These are phyloP conservation scores for Eilema depressum DNA, from an alignment of 2,888 invertebrate species.

Conservation along the genomic window DNA sequence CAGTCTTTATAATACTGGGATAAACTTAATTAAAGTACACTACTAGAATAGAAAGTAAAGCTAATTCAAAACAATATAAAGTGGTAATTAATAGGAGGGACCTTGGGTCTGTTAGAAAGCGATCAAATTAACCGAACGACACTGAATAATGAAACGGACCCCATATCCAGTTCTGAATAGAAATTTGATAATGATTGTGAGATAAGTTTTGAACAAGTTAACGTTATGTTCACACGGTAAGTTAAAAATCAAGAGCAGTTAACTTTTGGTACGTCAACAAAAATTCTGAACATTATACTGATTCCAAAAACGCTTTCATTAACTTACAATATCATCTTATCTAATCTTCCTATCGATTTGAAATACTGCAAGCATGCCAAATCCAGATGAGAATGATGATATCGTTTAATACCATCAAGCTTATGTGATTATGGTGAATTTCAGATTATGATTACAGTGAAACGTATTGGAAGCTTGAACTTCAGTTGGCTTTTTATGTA, in stretches of 20 bases:
- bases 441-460: no score
- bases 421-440: no score
- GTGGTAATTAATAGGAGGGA: slow-evolving; percentile 27
- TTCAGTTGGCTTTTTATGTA: no score
- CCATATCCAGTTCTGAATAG: slow-evolving; percentile 39
- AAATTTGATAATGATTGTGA: slow-evolving; percentile 46
- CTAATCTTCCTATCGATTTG: no score
- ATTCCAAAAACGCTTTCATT: not conserved
- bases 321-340: not conserved
- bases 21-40: slow-evolving; percentile 22
- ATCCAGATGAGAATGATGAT: no score
- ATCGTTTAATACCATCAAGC: no score
- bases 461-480: no score
- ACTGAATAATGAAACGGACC: slow-evolving; percentile 44
- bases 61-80: slow-evolving; percentile 23
- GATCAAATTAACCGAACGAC: slow-evolving; percentile 40
- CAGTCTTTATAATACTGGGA: not conserved
- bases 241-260: slow-evolving; percentile 15
- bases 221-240: slow-evolving; percentile 10
- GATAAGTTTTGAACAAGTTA: slow-evolving; percentile 40
- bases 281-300: not conserved
- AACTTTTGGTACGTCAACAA: not conserved
- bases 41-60: slow-evolving; percentile 26
- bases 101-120: slow-evolving; percentile 23
- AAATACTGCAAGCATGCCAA: no score